phyloP scores from a whole-genome alignment of 1,140 invertebrate species.

The Drosophila arawakana region DNA sequence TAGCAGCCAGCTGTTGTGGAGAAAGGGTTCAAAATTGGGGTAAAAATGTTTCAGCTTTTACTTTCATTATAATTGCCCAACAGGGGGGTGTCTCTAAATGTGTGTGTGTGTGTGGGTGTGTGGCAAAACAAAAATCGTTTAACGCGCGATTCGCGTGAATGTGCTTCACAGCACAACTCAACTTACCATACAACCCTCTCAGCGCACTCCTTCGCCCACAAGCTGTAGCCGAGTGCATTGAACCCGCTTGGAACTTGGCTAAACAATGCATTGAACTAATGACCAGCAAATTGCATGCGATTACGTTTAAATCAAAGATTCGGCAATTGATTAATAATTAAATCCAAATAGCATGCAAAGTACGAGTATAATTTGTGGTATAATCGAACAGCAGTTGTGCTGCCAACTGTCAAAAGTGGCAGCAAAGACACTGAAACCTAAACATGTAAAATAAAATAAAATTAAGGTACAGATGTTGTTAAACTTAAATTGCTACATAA shows the following conservation, averaged over 20 bases:
- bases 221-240: constrained; percentile 28
- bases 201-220: neutral
- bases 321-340: too few relatives aligned
- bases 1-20: neutral
- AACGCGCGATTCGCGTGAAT: constrained; percentile 71
- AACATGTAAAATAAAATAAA: too few relatives aligned
- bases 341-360: too few relatives aligned
- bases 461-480: too few relatives aligned
- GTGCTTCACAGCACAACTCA: constrained; percentile 15
- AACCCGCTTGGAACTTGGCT: constrained; percentile 17
- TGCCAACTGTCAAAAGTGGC: too few relatives aligned
- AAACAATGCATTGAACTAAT: constrained; percentile 23
- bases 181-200: constrained; percentile 2
- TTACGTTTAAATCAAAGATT: too few relatives aligned
- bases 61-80: constrained; percentile 65
- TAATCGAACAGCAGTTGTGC: too few relatives aligned
- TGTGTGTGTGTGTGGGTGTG: constrained; percentile 6
- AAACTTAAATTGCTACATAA: too few relatives aligned
- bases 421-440: too few relatives aligned
- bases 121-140: constrained; percentile 61
- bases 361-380: too few relatives aligned
- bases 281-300: neutral
- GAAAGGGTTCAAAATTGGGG: neutral
- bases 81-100: neutral
- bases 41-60: constrained; percentile 41